Conservation (phyloP, 2,797 vertebrate species). For the Hipposideros larvatus region DNA sequence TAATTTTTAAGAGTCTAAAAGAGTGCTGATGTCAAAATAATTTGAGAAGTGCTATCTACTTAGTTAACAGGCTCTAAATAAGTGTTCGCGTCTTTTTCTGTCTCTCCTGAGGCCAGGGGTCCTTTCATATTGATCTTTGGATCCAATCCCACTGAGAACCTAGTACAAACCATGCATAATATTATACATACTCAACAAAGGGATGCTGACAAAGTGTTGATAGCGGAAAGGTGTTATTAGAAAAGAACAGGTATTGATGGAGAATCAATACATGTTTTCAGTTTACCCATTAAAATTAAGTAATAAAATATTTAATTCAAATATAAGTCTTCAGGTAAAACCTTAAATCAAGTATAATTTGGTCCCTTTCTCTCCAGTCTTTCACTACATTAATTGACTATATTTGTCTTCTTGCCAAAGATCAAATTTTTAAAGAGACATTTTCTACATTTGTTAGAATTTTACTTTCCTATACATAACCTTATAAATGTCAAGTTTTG, state of each 20-base stretch:
- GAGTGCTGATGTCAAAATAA: no score
- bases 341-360: background rate
- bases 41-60: background rate
- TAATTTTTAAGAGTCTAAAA: no score
- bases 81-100: background rate
- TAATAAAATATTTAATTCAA: constrained; percentile 31
- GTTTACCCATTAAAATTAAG: constrained; percentile 28
- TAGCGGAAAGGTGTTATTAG: background rate
- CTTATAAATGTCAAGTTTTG: no score
- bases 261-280: no score
- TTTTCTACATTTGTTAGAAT: no score
- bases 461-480: no score
- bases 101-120: background rate
- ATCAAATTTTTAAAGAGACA: no score
- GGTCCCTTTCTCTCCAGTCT: no score
- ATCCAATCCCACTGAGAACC: background rate
- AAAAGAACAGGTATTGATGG: no score
- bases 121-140: background rate
- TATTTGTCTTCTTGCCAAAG: no score
- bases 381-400: no score
- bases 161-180: background rate
- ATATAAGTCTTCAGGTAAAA: background rate
- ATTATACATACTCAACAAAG: background rate
- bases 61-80: background rate
- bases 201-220: background rate